Evolutionary conservation across 1,140 invertebrate species (phyloP), one percentile per base, ranked within the genome.

Genomic region (Ridgeia piscesae): DNA sequence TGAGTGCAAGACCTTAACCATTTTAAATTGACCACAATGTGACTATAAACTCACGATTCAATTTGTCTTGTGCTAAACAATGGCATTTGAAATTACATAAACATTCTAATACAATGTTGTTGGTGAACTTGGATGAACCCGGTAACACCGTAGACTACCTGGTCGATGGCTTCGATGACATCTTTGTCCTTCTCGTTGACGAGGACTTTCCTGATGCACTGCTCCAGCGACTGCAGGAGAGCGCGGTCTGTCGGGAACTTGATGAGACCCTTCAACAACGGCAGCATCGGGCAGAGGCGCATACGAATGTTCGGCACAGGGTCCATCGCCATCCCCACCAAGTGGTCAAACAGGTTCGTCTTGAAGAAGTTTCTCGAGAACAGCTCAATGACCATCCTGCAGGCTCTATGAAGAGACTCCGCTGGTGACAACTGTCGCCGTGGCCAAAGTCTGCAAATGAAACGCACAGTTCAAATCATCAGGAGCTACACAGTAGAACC

Each of bases 321-420:
- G 96, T 98, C 97, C 92, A 97, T 96, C 91, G 97, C 96, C 92
- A 98, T 94, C 93, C 94, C 95, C 77, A 98, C 94, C 50, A 97
- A 95, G 92, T 94, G 95, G 48, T 96, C 95, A 95, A 97, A 98
- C 95, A 98, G 98, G 94, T 97, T 95, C 91, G 97, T 96, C 94
- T 97, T 98, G 95, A 98, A 98, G 95, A 97, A 98, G 91, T 95
- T 94, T 91, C 97, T 97, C 34, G 97, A 98, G 95, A 97, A 98
- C 92, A 97, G 96, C 91, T 97, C 96, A 92, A 97, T 95, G 14
- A 97, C 97, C 93, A 97, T 96, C 88, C 96, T 94, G 96, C 97
- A 97, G 91, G 97, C 96, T 96, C 96, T 33, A 98, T 96, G 94
- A 97, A 98, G 91, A 97, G 95, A 95, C 97, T 97, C 93, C 97